phyloP scores from a whole-genome alignment of 2,113 vertebrate genomes.

The Boleophthalmus pectinirostris region DNA sequence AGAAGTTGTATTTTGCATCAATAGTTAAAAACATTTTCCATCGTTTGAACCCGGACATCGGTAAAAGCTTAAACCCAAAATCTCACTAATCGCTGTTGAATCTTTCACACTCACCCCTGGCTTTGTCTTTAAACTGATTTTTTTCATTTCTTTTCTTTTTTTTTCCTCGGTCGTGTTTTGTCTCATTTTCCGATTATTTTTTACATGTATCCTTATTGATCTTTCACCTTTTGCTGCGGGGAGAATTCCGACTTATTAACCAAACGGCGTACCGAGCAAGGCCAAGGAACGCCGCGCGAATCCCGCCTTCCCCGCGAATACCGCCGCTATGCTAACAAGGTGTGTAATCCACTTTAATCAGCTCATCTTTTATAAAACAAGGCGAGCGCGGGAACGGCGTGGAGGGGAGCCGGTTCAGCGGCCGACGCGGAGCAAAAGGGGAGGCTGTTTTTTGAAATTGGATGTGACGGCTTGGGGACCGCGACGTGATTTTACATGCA shows the following conservation, averaged over 20 bases:
- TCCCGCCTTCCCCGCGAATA: conserved; percentile 66
- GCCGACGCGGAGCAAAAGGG: background rate
- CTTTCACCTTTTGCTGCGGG: conserved; percentile 62
- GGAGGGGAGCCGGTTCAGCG: conserved; percentile 53
- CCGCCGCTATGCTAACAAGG: conserved; percentile 72
- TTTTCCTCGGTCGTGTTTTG: conserved; percentile 37
- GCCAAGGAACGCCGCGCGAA: conserved; percentile 60
- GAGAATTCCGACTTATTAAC: conserved; percentile 67
- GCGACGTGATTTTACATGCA: conserved; percentile 65
- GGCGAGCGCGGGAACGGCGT: conserved; percentile 61
- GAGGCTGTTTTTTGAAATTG: conserved; percentile 70
- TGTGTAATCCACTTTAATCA: conserved; percentile 76
- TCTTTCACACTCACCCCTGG: conserved; percentile 49
- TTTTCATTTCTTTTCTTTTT: too few relatives aligned
- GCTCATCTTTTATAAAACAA: conserved; percentile 73
- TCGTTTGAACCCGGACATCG: conserved; percentile 10
- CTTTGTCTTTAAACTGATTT: conserved; percentile 47
- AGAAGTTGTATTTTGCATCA: background rate
- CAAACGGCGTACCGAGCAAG: conserved; percentile 70
- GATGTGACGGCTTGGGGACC: conserved; percentile 67
- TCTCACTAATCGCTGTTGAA: conserved; percentile 31
- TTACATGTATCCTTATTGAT: conserved; percentile 69
- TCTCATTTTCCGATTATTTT: conserved; percentile 15
- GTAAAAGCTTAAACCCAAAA: conserved; percentile 18
- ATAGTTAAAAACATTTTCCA: conserved; percentile 24